Evolutionary conservation across 2,888 invertebrate genomes (phyloP), one percentile per base, ranked within the genome.

Genomic region (Sympetrum striolatum): DNA sequence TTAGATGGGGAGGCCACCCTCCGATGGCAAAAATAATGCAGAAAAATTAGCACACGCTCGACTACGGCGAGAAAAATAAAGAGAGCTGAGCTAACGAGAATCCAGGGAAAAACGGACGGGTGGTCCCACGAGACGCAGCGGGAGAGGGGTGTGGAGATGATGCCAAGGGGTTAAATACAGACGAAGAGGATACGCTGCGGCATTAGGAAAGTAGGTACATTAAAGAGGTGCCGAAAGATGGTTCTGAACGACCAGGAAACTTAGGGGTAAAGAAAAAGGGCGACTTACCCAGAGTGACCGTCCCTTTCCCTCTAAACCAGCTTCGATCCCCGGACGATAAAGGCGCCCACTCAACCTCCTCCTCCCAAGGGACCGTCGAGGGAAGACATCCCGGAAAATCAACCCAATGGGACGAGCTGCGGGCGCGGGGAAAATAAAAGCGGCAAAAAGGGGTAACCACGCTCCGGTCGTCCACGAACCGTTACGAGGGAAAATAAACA

Each of bases 291-390:
- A 22, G 15, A n/a, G 8, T 31, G 1, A 5, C 44, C 48, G 15
- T 48, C 44, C 22, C 15, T 81, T 39, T 48, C n/a, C 4, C 90
- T 90, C 90, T 31, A 79, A 31, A n/a, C 58, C 58, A 35, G 80
- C 90, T 60, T 81, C 90, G 81, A 58, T 60, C 80, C 90, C 90
- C 37, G 53, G 80, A 90, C 80, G 73, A n/a, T 64, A 60, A 60
- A 60, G 58, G 35, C 86, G 58, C 58, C 60, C 31, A 31, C 79
- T 79, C 48, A 48, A 18, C 44, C n/a, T n/a, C n/a, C n/a, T n/a
- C n/a, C n/a, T n/a, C n/a, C n/a, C n/a, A n/a, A n/a, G n/a, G n/a
- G n/a, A n/a, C n/a, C 35, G 90, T 80, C 25, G 90, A 90, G 80
- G 79, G 79, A 64, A 48, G 80, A 80, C 80, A 79, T 90, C 80